Percentiles rank a stretch among this genome's conserved stretches.
Conservation (phyloP, 2,797 vertebrate genomes). For the Phylloscopus collybita region DNA sequence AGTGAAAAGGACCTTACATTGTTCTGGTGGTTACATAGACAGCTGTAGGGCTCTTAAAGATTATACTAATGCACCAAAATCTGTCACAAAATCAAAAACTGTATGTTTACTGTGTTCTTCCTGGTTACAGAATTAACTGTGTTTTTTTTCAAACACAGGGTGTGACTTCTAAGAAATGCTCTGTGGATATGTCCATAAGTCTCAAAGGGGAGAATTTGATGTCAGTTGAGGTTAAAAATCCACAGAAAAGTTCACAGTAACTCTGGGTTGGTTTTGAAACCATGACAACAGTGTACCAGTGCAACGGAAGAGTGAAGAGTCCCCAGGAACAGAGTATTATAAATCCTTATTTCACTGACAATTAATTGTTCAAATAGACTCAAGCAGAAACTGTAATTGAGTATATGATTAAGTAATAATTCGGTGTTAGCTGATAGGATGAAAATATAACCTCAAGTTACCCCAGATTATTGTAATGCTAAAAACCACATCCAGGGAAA, state of each 20-base stretch:
- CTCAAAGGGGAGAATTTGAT: not conserved
- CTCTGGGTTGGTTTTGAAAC: not conserved
- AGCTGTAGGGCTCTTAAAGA: not conserved
- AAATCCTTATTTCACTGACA: not conserved
- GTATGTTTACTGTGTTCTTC: not conserved
- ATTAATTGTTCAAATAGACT: slow-evolving; percentile 17
- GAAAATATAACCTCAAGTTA: not conserved
- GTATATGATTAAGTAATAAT: not conserved
- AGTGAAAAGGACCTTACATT: not conserved
- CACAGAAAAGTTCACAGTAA: not conserved
- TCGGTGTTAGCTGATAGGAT: not conserved
- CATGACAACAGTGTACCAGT: not conserved
- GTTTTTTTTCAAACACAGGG: not conserved
- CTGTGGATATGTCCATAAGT: not conserved
- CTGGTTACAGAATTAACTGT: not conserved
- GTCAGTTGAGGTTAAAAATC: not conserved
- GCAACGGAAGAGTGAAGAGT: not conserved
- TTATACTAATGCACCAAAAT: not conserved
- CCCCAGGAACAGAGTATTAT: not conserved
- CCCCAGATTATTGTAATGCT: not conserved
- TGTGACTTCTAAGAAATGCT: not conserved
- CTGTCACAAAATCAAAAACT: not conserved
- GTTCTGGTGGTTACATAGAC: not conserved
- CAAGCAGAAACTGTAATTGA: not conserved
- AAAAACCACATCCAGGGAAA: not conserved